Conservation (phyloP, 2,888 invertebrate species). For the Lithophane socia region DNA sequence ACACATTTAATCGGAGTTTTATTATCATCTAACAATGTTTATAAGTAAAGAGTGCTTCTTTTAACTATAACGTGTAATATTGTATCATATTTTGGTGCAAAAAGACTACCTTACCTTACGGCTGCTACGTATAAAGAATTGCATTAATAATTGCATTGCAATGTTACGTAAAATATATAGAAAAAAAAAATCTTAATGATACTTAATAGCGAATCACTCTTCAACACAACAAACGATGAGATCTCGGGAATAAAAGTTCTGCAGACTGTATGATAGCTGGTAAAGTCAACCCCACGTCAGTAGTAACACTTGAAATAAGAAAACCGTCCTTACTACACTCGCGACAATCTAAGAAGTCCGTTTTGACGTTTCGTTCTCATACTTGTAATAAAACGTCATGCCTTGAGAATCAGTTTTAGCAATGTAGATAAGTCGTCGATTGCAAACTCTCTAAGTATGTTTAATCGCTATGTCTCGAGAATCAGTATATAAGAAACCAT, state of each 20-base stretch:
- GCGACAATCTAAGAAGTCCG: no score
- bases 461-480: no score
- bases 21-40: slow-evolving; percentile 31
- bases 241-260: slow-evolving; percentile 63
- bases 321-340: background rate
- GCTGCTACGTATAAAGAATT: slow-evolving; percentile 52
- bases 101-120: slow-evolving; percentile 66
- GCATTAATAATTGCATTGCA: slow-evolving; percentile 65
- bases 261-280: slow-evolving; percentile 55
- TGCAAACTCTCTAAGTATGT: no score
- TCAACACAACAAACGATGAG: slow-evolving; percentile 66
- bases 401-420: no score
- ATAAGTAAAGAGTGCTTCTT: slow-evolving; percentile 41
- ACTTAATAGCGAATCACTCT: slow-evolving; percentile 62
- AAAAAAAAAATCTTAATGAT: slow-evolving; percentile 41
- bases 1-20: slow-evolving; percentile 18
- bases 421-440: no score
- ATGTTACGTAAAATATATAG: slow-evolving; percentile 45
- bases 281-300: background rate
- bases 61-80: slow-evolving; percentile 40
- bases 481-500: no score
- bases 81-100: slow-evolving; percentile 71
- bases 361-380: no score
- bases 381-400: no score
- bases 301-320: background rate